phyloP scores from a whole-genome alignment of 2,113 vertebrate species.

The Apodemus sylvaticus region DNA sequence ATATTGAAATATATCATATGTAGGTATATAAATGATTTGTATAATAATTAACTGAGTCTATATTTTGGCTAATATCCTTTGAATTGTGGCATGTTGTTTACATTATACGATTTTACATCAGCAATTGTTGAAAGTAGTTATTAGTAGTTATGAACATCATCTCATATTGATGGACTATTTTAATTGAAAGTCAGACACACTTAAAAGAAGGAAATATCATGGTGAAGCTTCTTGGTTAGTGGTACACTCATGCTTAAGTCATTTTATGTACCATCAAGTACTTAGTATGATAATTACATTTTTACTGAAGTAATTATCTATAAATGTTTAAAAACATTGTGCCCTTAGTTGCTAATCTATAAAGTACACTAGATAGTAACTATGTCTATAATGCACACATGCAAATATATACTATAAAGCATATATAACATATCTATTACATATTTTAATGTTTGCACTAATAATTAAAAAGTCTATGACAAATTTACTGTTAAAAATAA shows the following conservation, averaged over 20 bases:
- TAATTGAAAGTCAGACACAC: background rate
- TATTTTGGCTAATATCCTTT: background rate
- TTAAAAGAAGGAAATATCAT: background rate
- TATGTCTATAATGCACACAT: background rate
- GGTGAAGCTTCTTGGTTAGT: background rate
- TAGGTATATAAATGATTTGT: background rate
- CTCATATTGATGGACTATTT: background rate
- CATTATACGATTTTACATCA: background rate
- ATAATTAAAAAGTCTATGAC: background rate
- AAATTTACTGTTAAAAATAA: background rate
- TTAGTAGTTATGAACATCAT: background rate
- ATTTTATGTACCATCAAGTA: background rate
- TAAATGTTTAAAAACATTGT: background rate
- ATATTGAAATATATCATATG: background rate
- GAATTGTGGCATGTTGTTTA: background rate
- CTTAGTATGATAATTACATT: background rate
- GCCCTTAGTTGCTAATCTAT: background rate
- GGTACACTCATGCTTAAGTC: background rate
- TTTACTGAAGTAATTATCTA: background rate
- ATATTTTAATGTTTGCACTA: background rate
- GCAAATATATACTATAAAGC: background rate
- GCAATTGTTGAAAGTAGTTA: background rate
- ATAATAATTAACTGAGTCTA: background rate
- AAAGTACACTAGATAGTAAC: background rate
- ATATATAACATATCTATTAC: background rate